Evolutionary conservation across 2,113 vertebrate species (phyloP).

Genomic region (Poecilia latipinna): DNA sequence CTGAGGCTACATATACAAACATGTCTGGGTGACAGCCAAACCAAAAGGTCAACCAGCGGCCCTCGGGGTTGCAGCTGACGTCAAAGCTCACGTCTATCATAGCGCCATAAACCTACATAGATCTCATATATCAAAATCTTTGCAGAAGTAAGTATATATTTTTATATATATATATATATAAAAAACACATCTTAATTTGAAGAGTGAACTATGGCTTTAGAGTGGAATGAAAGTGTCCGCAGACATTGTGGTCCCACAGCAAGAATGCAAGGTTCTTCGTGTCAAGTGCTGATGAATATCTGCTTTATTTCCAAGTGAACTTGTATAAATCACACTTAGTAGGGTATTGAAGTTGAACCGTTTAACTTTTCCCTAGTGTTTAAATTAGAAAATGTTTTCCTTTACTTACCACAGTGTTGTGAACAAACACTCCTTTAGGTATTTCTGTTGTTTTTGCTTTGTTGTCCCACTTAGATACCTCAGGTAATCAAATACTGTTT

Average conservation of each 20-base stretch:
- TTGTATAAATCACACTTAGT: neutral
- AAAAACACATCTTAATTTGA: neutral
- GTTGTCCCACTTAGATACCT: no score
- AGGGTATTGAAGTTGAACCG: neutral
- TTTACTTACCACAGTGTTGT: neutral
- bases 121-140: conserved; percentile 15
- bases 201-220: conserved; percentile 10
- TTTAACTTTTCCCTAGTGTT: no score
- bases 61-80: conserved; percentile 49
- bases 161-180: no score
- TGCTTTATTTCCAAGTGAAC: neutral
- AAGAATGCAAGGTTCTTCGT: neutral
- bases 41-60: conserved; percentile 14
- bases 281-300: neutral
- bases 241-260: neutral
- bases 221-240: neutral
- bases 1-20: conserved; percentile 54
- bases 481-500: no score
- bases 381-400: no score
- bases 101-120: neutral
- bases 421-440: neutral
- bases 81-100: conserved; percentile 22
- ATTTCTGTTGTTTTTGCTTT: no score
- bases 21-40: conserved; percentile 26
- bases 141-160: conserved; percentile 31